Evolutionary conservation across 2,113 vertebrate species (phyloP), one percentile per base, ranked within the genome.

Genomic region (Cyprinodon brontotheroides): DNA sequence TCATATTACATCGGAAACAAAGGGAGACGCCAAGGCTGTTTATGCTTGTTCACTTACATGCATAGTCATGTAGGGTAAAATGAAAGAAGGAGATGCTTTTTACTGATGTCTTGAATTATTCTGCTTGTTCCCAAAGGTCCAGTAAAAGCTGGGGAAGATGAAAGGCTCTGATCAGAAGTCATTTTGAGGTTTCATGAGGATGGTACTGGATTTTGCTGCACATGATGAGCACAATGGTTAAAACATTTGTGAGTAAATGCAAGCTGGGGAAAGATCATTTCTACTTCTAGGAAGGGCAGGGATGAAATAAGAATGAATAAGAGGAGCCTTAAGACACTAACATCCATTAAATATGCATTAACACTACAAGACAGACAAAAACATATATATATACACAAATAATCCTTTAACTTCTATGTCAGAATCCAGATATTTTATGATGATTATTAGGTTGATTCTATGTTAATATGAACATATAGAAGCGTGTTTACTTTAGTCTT

Each of bases 21-120:
- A n/a, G n/a, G 68, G 14, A 77, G 38, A 72, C 62, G 11, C 50
- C 76, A 70, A 78, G 87, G 74, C 47, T 36, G 61, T 72, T 59
- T 1, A 67, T 10, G 74, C 68, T 1, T 47, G 8, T 17, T 45
- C 41, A n/a, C 37, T 63, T 64, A 61, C 2, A 22, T 20, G 48
- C 65, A 14, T 66, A 40, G 50, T 36, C 2, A 0, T 47, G 29
- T 22, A 40, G 63, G 29, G 43, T 15, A 17, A 68, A 38, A 4
- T n/a, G 12, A 37, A 1, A 20, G 13, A n/a, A 62, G 36, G 40
- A 20, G 40, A 40, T 20, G 62, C 11, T 5, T 65, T 48, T 57
- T 7, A 3, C 9, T 8, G 2, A 14, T 57, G 15, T 53, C 17
- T n/a, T n/a, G n/a, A 53, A 53, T 53, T 53, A 8, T 14, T 20